These are phyloP conservation scores for Timema podura DNA, from an alignment of 2,888 invertebrate genomes.

Conservation along the genomic window DNA sequence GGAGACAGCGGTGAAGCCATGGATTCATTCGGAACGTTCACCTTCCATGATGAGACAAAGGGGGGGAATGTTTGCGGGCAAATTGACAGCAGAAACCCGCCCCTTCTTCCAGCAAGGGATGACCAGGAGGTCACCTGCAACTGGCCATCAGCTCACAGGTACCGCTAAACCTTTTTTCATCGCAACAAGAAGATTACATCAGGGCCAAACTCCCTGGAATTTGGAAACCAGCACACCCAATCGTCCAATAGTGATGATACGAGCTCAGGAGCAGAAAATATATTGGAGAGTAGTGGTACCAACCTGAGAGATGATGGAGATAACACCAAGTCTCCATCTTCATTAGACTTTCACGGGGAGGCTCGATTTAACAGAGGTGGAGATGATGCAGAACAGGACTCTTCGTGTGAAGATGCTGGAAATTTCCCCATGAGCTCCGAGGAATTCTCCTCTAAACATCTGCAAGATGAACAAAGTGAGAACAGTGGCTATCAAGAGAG, in stretches of 20 bases:
- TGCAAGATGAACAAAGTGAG: slow-evolving; percentile 5
- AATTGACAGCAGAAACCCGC: slow-evolving; percentile 20
- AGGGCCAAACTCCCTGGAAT: background rate
- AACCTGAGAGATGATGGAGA: slow-evolving; percentile 12
- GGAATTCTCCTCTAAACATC: background rate
- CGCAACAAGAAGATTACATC: slow-evolving; percentile 6
- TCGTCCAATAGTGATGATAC: slow-evolving; percentile 23
- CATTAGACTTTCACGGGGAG: background rate
- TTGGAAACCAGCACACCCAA: background rate
- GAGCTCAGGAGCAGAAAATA: slow-evolving; percentile 23
- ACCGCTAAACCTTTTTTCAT: slow-evolving; percentile 26
- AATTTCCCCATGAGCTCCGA: slow-evolving; percentile 4
- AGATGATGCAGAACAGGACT: slow-evolving; percentile 12
- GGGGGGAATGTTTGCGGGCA: background rate
- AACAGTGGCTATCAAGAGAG: too few relatives aligned
- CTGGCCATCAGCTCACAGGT: slow-evolving; percentile 17
- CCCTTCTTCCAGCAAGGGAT: slow-evolving; percentile 21
- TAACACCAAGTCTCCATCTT: background rate
- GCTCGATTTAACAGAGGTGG: background rate
- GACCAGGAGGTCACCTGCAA: slow-evolving; percentile 9
- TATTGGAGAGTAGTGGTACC: background rate
- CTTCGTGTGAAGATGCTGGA: slow-evolving; percentile 15
- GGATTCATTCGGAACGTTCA: slow-evolving; percentile 10
- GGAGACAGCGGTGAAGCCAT: slow-evolving; percentile 21
- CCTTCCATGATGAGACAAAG: background rate